Conservation (phyloP, 2,888 invertebrate genomes). For the Kuschelorhynchus macadamiae region DNA sequence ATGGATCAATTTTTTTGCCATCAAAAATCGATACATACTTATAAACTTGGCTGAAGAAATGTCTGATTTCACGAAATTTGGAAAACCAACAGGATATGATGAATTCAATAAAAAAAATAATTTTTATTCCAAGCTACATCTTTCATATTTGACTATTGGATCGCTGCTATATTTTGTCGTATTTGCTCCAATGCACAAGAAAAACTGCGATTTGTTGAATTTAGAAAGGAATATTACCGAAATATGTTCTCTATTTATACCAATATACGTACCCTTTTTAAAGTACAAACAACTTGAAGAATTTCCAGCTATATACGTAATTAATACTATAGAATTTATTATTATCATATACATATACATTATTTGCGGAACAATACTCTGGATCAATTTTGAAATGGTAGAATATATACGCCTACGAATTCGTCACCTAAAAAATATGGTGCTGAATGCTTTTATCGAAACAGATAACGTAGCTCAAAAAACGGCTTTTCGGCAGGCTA, state of each 20-base stretch:
- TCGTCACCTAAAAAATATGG: slow-evolving; percentile 39
- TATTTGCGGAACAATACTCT: slow-evolving; percentile 44
- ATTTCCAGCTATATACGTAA: not conserved
- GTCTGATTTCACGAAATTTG: slow-evolving; percentile 17
- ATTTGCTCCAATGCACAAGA: slow-evolving; percentile 31
- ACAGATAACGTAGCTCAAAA: not conserved
- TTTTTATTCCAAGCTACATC: slow-evolving; percentile 27
- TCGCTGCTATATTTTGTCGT: slow-evolving; percentile 20
- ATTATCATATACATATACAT: slow-evolving; percentile 31
- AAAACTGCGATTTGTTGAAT: slow-evolving; percentile 46
- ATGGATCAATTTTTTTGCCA: slow-evolving; percentile 29
- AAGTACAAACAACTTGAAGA: slow-evolving; percentile 12
- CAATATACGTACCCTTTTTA: slow-evolving; percentile 48
- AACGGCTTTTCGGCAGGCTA: not conserved
- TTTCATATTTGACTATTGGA: slow-evolving; percentile 17
- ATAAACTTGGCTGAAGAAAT: slow-evolving; percentile 9
- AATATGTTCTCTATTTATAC: slow-evolving; percentile 46
- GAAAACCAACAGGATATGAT: slow-evolving; percentile 32
- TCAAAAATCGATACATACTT: slow-evolving; percentile 30
- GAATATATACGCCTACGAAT: slow-evolving; percentile 52
- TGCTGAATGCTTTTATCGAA: slow-evolving; percentile 42
- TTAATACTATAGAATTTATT: slow-evolving; percentile 12
- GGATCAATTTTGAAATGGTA: slow-evolving; percentile 44
- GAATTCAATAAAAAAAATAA: slow-evolving; percentile 21
- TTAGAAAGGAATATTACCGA: slow-evolving; percentile 40